Percentiles rank a stretch among this genome's conserved stretches.
Evolutionary conservation across 1,140 invertebrate species (phyloP).

Genomic region (Diachasma alloeum): DNA sequence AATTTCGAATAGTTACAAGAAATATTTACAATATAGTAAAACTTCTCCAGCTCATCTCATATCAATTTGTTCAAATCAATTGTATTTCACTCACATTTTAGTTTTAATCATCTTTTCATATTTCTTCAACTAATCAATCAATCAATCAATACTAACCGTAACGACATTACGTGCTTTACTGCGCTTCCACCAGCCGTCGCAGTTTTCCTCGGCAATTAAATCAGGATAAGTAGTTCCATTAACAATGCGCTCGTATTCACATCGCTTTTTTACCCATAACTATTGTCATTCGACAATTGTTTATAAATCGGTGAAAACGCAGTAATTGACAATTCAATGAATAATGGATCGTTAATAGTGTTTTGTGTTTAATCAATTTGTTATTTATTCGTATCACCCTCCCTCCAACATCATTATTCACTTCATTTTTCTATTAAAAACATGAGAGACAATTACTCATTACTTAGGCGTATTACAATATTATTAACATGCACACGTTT

Average conservation of each 20-base stretch:
- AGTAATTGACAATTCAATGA: slow-evolving; percentile 10
- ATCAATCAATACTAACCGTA: slow-evolving; percentile 52
- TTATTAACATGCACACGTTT: slow-evolving; percentile 26
- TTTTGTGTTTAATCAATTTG: neutral
- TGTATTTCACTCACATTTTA: neutral
- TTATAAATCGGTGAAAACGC: slow-evolving; percentile 15
- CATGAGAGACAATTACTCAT: neutral
- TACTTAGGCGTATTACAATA: slow-evolving; percentile 13
- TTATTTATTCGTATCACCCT: neutral
- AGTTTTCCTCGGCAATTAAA: neutral
- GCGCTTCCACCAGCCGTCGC: neutral
- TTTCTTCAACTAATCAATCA: slow-evolving; percentile 43
- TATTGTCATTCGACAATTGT: neutral
- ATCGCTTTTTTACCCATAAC: neutral
- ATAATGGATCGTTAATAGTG: neutral
- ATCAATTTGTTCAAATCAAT: slow-evolving; percentile 30
- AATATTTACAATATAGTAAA: slow-evolving; percentile 37
- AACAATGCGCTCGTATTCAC: too few relatives aligned
- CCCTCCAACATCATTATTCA: neutral
- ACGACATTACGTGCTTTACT: slow-evolving; percentile 33
- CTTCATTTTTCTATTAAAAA: slow-evolving; percentile 1
- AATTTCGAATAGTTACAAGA: slow-evolving; percentile 35
- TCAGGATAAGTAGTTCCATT: neutral
- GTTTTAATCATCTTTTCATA: neutral
- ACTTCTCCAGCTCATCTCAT: slow-evolving; percentile 4